phyloP scores from a whole-genome alignment of 2,888 invertebrate species.

The Xanthia icteritia region DNA sequence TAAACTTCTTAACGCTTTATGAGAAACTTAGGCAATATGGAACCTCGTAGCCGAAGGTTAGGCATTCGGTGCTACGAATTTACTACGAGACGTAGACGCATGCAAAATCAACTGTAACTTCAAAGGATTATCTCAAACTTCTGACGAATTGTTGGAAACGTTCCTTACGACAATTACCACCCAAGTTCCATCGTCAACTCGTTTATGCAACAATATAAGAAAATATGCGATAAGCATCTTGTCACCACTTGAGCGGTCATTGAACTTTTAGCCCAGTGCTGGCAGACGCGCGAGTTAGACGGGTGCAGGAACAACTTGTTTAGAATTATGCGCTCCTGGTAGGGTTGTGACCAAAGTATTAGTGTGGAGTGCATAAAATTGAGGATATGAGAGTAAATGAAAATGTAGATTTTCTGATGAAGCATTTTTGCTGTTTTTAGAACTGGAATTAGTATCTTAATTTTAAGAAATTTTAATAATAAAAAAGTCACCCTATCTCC shows the following conservation, averaged over 20 bases:
- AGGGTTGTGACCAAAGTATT: slow-evolving; percentile 69
- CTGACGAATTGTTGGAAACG: slow-evolving; percentile 23
- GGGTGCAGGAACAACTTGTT: slow-evolving; percentile 75
- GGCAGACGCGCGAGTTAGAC: slow-evolving; percentile 70
- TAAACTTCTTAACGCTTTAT: background rate
- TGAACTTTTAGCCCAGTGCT: slow-evolving; percentile 81
- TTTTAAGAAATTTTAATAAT: background rate
- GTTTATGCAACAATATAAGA: slow-evolving; percentile 64
- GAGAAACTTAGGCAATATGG: background rate
- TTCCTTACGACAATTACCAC: slow-evolving; percentile 28
- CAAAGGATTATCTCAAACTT: background rate
- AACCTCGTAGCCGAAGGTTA: background rate
- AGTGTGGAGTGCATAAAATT: slow-evolving; percentile 50
- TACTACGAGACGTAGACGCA: slow-evolving; percentile 29
- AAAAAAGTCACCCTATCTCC: background rate
- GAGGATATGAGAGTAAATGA: slow-evolving; percentile 19
- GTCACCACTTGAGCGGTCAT: slow-evolving; percentile 73
- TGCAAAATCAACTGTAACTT: background rate
- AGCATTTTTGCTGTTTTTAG: background rate
- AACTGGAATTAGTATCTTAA: background rate
- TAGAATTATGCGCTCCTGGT: slow-evolving; percentile 75
- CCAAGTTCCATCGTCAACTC: slow-evolving; percentile 42
- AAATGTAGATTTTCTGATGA: slow-evolving; percentile 8
- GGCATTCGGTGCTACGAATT: slow-evolving; percentile 38
- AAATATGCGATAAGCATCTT: slow-evolving; percentile 68